Percentiles rank a stretch among this genome's conserved stretches.
phyloP scores from a whole-genome alignment of 2,888 invertebrate species.

The Marasmarcha lunaedactyla region DNA sequence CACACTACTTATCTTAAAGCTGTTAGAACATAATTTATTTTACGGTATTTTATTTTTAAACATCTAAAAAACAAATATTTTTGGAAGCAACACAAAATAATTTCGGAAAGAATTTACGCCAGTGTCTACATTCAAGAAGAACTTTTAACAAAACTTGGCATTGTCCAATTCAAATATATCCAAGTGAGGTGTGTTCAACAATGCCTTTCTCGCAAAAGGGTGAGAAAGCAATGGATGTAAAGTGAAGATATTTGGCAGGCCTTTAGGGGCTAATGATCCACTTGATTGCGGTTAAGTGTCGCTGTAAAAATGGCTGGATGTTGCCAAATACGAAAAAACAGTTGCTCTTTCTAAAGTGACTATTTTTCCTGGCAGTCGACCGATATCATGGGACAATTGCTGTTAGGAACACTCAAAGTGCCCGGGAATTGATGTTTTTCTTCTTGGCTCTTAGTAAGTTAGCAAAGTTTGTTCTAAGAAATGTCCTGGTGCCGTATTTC shows the following conservation, averaged over 20 bases:
- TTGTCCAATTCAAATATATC: conserved; percentile 28
- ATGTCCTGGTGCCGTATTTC: too few species aligned
- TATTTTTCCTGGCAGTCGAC: conserved; percentile 59
- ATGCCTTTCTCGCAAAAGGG: conserved; percentile 49
- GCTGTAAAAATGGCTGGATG: conserved; percentile 62
- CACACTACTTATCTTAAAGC: too few species aligned
- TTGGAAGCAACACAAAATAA: not conserved
- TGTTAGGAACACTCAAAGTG: conserved; percentile 51
- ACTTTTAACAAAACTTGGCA: conserved; percentile 37
- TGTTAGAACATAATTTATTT: too few species aligned
- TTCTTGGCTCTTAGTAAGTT: conserved; percentile 30
- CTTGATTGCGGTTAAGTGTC: conserved; percentile 67
- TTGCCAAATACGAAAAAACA: conserved; percentile 66
- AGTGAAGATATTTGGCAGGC: conserved; percentile 66
- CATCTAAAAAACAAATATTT: not conserved
- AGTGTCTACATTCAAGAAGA: too few species aligned
- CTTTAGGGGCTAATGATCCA: conserved; percentile 65
- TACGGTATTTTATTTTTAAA: too few species aligned
- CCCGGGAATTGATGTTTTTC: conserved; percentile 46
- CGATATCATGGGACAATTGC: conserved; percentile 60
- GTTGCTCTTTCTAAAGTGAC: conserved; percentile 54
- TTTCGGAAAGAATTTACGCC: not conserved
- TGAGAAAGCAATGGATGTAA: conserved; percentile 48
- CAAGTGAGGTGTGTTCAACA: conserved; percentile 54
- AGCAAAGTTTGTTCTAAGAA: not conserved